Percentiles rank a stretch among this genome's conserved stretches.
phyloP scores from a whole-genome alignment of 2,888 invertebrate genomes.

The Sicus ferrugineus region DNA sequence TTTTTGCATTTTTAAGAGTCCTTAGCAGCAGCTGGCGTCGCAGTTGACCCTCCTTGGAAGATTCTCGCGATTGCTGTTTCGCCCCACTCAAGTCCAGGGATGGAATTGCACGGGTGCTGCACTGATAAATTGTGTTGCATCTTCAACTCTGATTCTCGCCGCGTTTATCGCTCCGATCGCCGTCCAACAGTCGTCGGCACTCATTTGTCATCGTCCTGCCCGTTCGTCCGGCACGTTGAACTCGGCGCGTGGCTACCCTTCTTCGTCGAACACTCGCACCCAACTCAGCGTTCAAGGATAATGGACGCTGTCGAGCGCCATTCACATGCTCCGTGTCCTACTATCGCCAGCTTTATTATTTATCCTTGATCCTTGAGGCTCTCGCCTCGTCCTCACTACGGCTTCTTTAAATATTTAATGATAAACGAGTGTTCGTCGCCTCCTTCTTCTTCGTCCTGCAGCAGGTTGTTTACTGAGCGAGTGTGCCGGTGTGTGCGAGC shows the following conservation, averaged over 20 bases:
- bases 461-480: not conserved
- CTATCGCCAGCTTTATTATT: slow-evolving; percentile 27
- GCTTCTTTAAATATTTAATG: slow-evolving; percentile 34
- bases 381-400: not conserved
- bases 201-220: not conserved
- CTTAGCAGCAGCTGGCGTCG: slow-evolving; percentile 8
- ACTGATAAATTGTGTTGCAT: slow-evolving; percentile 46
- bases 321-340: slow-evolving; percentile 36
- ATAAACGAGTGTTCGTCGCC: slow-evolving; percentile 34
- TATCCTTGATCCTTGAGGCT: slow-evolving; percentile 13
- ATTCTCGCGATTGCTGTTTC: slow-evolving; percentile 16
- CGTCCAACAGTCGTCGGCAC: not conserved
- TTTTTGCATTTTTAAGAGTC: not conserved
- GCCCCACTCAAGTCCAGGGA: slow-evolving; percentile 9
- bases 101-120: slow-evolving; percentile 13
- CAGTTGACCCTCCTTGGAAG: slow-evolving; percentile 4
- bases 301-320: slow-evolving; percentile 38
- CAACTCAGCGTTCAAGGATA: slow-evolving; percentile 16
- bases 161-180: slow-evolving; percentile 1
- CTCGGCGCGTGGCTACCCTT: not conserved
- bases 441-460: not conserved
- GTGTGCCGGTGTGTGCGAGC: not conserved
- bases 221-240: too few species aligned
- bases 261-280: not conserved
- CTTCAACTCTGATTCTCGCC: slow-evolving; percentile 40